Evolutionary conservation across 2,888 invertebrate genomes (phyloP), one percentile per base, ranked within the genome.

Genomic region (Holacanthella duospinosa): DNA sequence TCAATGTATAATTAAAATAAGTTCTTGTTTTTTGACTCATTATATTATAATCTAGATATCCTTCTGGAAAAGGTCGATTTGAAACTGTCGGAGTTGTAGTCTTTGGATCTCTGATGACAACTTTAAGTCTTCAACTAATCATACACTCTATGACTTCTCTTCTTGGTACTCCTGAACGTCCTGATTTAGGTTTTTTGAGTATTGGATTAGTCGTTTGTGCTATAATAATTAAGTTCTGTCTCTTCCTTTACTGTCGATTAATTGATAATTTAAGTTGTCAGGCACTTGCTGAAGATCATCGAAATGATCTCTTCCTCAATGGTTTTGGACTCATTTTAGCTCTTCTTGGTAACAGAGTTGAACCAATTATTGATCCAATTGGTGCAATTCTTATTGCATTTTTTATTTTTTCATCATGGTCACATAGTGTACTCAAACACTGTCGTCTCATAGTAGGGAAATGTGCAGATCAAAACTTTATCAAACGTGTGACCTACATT

Each of bases 91-190:
- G 61, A 19, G 24, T 61, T 25, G 54, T 61, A 2, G 55, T 61
- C 19, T 61, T 61, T 61, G 61, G 54, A 6, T 55, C 61, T 16
- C 55, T 61, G 1, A 61, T 61, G 61, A 29, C 61, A 19, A 61
- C 61, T 6, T 54, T 61, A n/a, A 55, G 55, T 3, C 25, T 55
- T 3, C 61, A 61, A 55, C 24, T 61, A 2, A 61, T 61, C n/a
- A 54, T 61, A 24, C n/a, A 61, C 21, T 54, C 61, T 2, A 9
- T 54, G 19, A 24, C 16, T 2, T 9, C 21, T n/a, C n/a, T 29
- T 6, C 4, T 29, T n/a, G 55, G 54, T 2, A 21, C 53, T 26
- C 29, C 29, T 21, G 61, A 61, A 27, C 24, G 2, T 12, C 61
- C 61, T 19, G 55, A 55, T 25, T 4, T 61, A 21, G 61, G 55